These are phyloP conservation scores for Gavia stellata DNA, from an alignment of 2,113 vertebrate genomes.

Conservation along the genomic window DNA sequence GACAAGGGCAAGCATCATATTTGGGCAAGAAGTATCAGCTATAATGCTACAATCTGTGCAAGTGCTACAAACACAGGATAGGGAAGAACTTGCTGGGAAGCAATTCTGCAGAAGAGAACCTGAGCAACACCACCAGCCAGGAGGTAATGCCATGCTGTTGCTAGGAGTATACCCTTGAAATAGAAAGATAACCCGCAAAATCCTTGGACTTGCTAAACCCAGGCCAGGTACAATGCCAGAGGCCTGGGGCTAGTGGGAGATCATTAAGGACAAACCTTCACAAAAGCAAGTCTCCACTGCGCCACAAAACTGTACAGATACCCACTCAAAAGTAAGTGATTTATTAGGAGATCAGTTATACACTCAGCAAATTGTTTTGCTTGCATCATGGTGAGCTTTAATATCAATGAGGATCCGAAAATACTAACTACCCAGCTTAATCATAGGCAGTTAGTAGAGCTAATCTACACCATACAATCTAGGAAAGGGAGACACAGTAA, in stretches of 20 bases:
- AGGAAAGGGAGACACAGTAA: neutral
- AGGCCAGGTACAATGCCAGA: neutral
- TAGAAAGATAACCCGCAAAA: neutral
- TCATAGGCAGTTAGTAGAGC: neutral
- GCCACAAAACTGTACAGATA: neutral
- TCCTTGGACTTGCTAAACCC: neutral
- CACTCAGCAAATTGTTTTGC: neutral
- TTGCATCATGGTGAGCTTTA: neutral
- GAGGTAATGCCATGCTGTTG: neutral
- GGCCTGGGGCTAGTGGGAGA: neutral
- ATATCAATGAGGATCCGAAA: neutral
- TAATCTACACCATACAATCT: neutral
- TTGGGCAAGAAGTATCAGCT: neutral
- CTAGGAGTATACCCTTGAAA: neutral
- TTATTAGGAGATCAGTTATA: neutral
- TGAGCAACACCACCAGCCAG: neutral
- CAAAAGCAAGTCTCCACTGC: neutral
- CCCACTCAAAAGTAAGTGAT: neutral
- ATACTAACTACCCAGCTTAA: neutral
- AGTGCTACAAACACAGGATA: neutral
- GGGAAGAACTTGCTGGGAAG: neutral
- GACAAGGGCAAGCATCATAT: neutral
- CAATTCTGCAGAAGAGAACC: neutral
- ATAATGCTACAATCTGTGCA: neutral
- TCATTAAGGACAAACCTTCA: neutral